Evolutionary conservation across 1,140 invertebrate genomes (phyloP).

Genomic region (Drosophila tsacasi): DNA sequence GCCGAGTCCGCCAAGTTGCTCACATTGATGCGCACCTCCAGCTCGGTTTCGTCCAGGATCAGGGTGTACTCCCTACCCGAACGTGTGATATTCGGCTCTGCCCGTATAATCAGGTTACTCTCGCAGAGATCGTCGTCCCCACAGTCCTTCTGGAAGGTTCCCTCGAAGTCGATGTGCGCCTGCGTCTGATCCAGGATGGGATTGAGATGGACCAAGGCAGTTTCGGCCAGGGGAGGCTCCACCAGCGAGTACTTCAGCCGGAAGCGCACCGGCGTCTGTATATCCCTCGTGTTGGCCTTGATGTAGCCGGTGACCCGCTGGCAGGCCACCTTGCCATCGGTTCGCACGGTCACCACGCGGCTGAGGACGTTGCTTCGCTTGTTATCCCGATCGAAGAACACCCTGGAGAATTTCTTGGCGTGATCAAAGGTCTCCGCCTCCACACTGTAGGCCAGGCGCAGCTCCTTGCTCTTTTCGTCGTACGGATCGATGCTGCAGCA

Average conservation of each 20-base stretch:
- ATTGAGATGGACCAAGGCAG: slow-evolving; percentile 90
- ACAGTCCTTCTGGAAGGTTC: slow-evolving; percentile 97
- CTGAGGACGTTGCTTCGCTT: slow-evolving; percentile 87
- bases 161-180: slow-evolving; percentile 92
- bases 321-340: slow-evolving; percentile 87
- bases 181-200: slow-evolving; percentile 96
- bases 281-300: slow-evolving; percentile 93
- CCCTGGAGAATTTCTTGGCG: slow-evolving; percentile 92
- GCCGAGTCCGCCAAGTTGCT: slow-evolving; percentile 94
- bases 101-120: slow-evolving; percentile 92
- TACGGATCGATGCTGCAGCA: slow-evolving; percentile 92
- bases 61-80: slow-evolving; percentile 86
- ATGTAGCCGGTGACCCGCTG: slow-evolving; percentile 92
- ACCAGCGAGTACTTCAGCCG: slow-evolving; percentile 93
- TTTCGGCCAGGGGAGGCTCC: slow-evolving; percentile 88
- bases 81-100: slow-evolving; percentile 87
- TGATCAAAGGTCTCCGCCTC: slow-evolving; percentile 93
- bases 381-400: slow-evolving; percentile 89
- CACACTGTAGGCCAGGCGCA: slow-evolving; percentile 91
- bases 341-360: slow-evolving; percentile 87
- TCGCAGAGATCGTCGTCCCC: slow-evolving; percentile 95
- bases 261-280: slow-evolving; percentile 94
- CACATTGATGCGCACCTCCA: slow-evolving; percentile 91
- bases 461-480: slow-evolving; percentile 86
- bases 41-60: slow-evolving; percentile 91